Evolutionary conservation across 2,797 vertebrate species (phyloP), one percentile per base, ranked within the genome.

Genomic region (Anniella stebbinsi): DNA sequence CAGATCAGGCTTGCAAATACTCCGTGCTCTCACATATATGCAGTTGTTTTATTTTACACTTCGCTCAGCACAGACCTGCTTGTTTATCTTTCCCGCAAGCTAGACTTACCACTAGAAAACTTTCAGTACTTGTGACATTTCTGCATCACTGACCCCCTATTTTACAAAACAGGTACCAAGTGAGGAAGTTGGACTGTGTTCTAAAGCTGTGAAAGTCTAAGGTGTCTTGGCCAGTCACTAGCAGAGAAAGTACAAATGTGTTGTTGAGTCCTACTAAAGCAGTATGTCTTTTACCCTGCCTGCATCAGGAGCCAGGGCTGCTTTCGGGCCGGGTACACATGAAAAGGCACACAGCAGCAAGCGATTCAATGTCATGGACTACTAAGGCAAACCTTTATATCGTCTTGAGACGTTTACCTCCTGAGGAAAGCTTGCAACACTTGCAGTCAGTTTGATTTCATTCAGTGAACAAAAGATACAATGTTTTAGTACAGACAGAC

Each of bases 61-160:
- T 81, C 84, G 51, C 89, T 86, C 77, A 80, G 77, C 89, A 80
- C 21, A 86, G 33, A 23, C 18, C 38, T 60, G 15, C 51, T 81
- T 90, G 84, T 80, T 86, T 86, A 73, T 63, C 38, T 86, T 90
- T 90, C 54, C 78, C 84, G 81, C 51, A 73, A 72, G 41, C 38
- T 38, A 66, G n/a, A 66, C 60, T 84, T 84, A 67, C 57, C 30
- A 89, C n/a, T 23, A 63, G 10, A 4, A 10, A 45, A 11, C 63
- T 28, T 85, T 72, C 66, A 57, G 67, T 60, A 63, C 36, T 72
- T 69, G 1, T n/a, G 18, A 38, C 18, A 15, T 80, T 86, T 86
- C 66, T 72, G 38, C 67, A 70, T 33, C 63, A 38, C 83, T 60
- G 48, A 45, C 33, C 28, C 54, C 66, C 30, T 36, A 48, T 33